A percentile compares a stretch with the other conserved stretches of the same genome.
These are phyloP conservation scores for Drosophila subobscura DNA, from an alignment of 1,140 invertebrate genomes.

Conservation along the genomic window DNA sequence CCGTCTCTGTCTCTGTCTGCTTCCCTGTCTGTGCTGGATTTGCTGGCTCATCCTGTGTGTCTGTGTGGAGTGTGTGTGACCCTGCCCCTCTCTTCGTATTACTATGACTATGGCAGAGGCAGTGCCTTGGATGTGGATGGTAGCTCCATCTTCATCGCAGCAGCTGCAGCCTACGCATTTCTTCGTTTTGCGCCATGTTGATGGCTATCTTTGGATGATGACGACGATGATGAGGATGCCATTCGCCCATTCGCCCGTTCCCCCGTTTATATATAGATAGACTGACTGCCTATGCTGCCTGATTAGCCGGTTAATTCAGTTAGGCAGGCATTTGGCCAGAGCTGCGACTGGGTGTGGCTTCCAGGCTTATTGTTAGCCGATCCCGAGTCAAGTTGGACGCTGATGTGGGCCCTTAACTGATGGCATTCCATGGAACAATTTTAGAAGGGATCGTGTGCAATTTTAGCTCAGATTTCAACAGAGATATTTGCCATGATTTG, in stretches of 20 bases:
- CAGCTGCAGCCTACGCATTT: slow-evolving; percentile 67
- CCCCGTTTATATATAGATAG: slow-evolving; percentile 27
- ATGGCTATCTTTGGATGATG: slow-evolving; percentile 60
- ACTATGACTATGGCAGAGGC: no score
- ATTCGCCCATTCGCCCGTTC: slow-evolving; percentile 36
- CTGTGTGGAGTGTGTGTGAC: no score
- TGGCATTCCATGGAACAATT: slow-evolving; percentile 39
- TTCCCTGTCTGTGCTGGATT: slow-evolving; percentile 8
- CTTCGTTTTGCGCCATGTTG: slow-evolving; percentile 41
- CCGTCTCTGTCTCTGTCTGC: slow-evolving; percentile 21
- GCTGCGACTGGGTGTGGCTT: slow-evolving; percentile 53
- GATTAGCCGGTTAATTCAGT: slow-evolving; percentile 72
- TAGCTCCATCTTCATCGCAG: slow-evolving; percentile 47
- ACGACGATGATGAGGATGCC: slow-evolving; percentile 30
- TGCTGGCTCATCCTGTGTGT: slow-evolving; percentile 39
- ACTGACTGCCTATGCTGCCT: slow-evolving; percentile 27
- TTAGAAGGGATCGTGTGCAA: slow-evolving; percentile 8
- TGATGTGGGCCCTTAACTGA: slow-evolving; percentile 34
- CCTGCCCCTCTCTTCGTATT: no score
- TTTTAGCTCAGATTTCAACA: slow-evolving; percentile 13
- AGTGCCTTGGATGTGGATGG: not conserved
- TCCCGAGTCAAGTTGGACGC: slow-evolving; percentile 31
- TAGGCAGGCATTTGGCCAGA: slow-evolving; percentile 50
- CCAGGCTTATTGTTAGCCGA: slow-evolving; percentile 50
- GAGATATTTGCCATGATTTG: slow-evolving; percentile 24